These are phyloP conservation scores for Leptinotarsa haldemani DNA, from an alignment of 2,888 invertebrate genomes.

Conservation along the genomic window DNA sequence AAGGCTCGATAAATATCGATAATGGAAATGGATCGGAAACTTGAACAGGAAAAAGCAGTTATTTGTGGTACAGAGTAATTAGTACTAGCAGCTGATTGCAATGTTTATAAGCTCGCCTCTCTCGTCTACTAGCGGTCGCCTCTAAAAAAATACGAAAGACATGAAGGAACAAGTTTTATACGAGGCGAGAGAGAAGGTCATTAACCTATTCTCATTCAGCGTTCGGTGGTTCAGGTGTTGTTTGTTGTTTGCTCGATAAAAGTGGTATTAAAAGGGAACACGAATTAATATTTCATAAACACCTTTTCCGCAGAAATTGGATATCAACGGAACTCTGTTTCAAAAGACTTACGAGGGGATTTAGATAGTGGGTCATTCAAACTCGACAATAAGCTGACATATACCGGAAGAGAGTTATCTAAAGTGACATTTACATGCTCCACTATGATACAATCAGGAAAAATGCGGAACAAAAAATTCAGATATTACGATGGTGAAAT, in stretches of 20 bases:
- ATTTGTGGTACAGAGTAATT: conserved; percentile 5
- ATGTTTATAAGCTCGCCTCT: conserved; percentile 1
- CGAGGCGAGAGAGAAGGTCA: conserved; percentile 36
- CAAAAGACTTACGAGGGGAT: background rate
- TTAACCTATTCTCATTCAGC: conserved; percentile 33
- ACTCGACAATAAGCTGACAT: background rate
- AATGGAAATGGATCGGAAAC: background rate
- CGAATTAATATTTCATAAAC: conserved; percentile 36
- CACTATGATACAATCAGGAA: too few species aligned
- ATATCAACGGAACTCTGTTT: background rate
- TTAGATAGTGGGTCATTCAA: background rate
- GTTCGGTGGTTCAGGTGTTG: background rate
- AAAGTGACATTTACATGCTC: too few species aligned
- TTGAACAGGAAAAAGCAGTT: conserved; percentile 6
- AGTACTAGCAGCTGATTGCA: conserved; percentile 11
- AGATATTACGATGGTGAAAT: too few species aligned
- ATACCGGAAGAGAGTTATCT: background rate
- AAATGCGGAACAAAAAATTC: too few species aligned
- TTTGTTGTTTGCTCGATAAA: conserved; percentile 32
- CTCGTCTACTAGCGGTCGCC: conserved; percentile 16
- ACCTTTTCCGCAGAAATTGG: conserved; percentile 27
- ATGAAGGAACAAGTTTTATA: conserved; percentile 39
- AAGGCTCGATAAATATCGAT: background rate
- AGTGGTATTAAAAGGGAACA: conserved; percentile 29
- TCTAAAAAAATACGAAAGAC: conserved; percentile 33